Conservation (phyloP, 92 coral and sea anemone genomes). For the Virgularia gustaviana region DNA sequence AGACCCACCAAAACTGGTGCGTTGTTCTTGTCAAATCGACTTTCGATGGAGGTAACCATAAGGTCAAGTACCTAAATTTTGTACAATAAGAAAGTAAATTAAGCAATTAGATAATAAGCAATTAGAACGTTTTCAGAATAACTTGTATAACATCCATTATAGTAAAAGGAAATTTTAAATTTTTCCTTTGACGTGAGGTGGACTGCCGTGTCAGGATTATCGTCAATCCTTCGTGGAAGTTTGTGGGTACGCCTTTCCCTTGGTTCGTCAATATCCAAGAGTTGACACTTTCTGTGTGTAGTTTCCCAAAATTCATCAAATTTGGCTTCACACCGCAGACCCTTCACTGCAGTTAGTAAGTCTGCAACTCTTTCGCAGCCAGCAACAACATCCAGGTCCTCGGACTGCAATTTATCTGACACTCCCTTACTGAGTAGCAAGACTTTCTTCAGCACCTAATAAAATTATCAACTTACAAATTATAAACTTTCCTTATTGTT, state of each 20-base stretch:
- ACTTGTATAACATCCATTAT: conserved; percentile 3
- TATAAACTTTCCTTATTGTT: too few species aligned
- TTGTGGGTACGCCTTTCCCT: not conserved
- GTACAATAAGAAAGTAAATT: not conserved
- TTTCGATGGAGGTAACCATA: conserved; percentile 3
- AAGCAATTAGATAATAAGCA: not conserved
- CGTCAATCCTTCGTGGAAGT: conserved; percentile 11
- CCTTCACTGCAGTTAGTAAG: not conserved
- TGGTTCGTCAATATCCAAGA: conserved; percentile 5
- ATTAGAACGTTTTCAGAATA: not conserved
- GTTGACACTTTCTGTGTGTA: not conserved
- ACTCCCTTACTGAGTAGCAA: conserved; percentile 9
- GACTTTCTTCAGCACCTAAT: conserved; percentile 14
- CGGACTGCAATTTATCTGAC: not conserved
- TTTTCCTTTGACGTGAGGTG: conserved; percentile 6
- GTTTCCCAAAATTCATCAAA: conserved; percentile 14
- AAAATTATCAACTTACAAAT: too few species aligned
- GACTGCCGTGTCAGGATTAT: conserved; percentile 12
- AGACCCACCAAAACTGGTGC: conserved; percentile 13
- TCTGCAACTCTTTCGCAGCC: not conserved
- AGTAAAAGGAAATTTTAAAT: conserved; percentile 9
- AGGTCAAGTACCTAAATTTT: not conserved
- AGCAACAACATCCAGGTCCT: not conserved
- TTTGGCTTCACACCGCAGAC: conserved; percentile 4
- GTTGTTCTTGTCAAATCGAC: conserved; percentile 9